A percentile compares a stretch with the other conserved stretches of the same genome.
Conservation (phyloP, 2,888 invertebrate species). For the Erpobdella octoculata region DNA sequence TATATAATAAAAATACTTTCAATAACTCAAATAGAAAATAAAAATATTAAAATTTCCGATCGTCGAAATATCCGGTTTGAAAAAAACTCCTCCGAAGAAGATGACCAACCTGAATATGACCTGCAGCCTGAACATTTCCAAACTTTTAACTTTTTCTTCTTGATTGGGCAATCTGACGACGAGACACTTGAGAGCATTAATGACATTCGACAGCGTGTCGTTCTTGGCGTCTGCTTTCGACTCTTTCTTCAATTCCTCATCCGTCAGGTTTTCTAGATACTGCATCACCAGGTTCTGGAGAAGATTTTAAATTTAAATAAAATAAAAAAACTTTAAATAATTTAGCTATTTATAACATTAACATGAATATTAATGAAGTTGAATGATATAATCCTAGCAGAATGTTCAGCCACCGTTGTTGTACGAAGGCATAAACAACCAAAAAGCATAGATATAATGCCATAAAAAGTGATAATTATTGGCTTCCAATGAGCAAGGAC, state of each 20-base stretch:
- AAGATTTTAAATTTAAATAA: not conserved
- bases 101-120: conserved; percentile 67
- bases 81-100: not conserved
- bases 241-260: conserved; percentile 89
- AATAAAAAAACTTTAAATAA: not conserved
- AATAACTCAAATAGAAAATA: not conserved
- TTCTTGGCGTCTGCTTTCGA: conserved; percentile 87
- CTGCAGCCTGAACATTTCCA: conserved; percentile 89
- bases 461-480: no score
- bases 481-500: no score
- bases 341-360: not conserved
- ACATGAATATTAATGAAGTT: no score
- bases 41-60: not conserved
- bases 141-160: conserved; percentile 69
- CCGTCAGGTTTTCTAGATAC: conserved; percentile 74
- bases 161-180: conserved; percentile 66
- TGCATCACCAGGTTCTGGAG: conserved; percentile 61
- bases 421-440: no score
- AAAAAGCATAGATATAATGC: no score
- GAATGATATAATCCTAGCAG: no score
- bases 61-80: not conserved
- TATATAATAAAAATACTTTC: not conserved
- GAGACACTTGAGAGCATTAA: conserved; percentile 81
- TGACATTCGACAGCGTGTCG: conserved; percentile 86
- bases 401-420: no score